phyloP scores from a whole-genome alignment of 2,888 invertebrate genomes.

The Lasioglossum lativentre region DNA sequence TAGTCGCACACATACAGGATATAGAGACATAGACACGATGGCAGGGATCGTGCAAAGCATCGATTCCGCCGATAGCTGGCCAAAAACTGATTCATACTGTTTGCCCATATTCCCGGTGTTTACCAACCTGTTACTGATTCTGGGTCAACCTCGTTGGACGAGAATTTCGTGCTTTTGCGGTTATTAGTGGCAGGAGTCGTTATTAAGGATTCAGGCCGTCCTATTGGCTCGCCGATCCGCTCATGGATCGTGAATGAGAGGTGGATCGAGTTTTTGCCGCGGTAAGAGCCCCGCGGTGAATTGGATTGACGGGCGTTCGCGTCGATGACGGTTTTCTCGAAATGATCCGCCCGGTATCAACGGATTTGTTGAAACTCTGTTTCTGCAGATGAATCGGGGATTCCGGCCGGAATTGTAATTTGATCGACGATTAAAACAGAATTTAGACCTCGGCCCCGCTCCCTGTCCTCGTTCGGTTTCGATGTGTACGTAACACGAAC shows the following conservation, averaged over 20 bases:
- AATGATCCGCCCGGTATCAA: conserved; percentile 2
- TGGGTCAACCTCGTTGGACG: conserved; percentile 55
- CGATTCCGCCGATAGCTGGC: conserved; percentile 45
- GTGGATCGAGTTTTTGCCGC: conserved; percentile 28
- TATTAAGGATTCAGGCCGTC: conserved; percentile 56
- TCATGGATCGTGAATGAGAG: conserved; percentile 45
- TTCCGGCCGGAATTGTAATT: conserved; percentile 16
- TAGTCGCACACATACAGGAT: not conserved
- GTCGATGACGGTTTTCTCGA: conserved; percentile 27
- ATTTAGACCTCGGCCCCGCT: not conserved
- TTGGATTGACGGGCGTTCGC: conserved; percentile 23
- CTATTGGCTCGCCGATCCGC: conserved; percentile 40
- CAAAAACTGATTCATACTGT: conserved; percentile 63
- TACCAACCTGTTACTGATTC: conserved; percentile 61
- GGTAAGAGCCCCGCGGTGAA: conserved; percentile 23
- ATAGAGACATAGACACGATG: not conserved
- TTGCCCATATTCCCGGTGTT: conserved; percentile 59
- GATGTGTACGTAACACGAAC: not conserved
- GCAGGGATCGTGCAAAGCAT: conserved; percentile 43
- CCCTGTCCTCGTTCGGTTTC: not conserved
- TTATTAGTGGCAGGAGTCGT: conserved; percentile 55
- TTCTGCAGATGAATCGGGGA: conserved; percentile 6
- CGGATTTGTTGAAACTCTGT: not conserved
- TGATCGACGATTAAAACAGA: conserved; percentile 25
- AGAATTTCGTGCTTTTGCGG: conserved; percentile 62